Conservation (phyloP, 1,140 invertebrate species). For the Cydia strobilella region DNA sequence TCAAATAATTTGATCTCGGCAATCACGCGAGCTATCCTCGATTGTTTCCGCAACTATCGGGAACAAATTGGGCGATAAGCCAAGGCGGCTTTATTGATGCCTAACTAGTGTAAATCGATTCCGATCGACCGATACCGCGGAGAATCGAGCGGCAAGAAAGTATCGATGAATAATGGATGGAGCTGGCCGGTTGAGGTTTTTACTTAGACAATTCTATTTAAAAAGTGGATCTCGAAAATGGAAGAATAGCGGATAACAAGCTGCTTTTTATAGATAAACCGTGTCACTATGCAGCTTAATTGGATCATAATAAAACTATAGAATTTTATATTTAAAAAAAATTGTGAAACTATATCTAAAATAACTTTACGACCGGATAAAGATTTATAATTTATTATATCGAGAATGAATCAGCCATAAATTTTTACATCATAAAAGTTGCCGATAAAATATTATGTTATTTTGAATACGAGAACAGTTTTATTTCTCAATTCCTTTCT, state of each 20-base stretch:
- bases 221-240: slow-evolving; percentile 27
- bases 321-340: neutral
- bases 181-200: slow-evolving; percentile 33
- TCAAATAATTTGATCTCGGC: slow-evolving; percentile 28
- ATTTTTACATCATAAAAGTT: slow-evolving; percentile 49
- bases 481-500: slow-evolving; percentile 53
- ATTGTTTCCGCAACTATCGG: slow-evolving; percentile 43
- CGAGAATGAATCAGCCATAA: slow-evolving; percentile 47
- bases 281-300: neutral
- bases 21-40: slow-evolving; percentile 25
- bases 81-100: slow-evolving; percentile 43
- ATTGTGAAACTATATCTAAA: slow-evolving; percentile 28
- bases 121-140: slow-evolving; percentile 45
- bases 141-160: slow-evolving; percentile 52
- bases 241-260: slow-evolving; percentile 17
- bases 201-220: slow-evolving; percentile 36
- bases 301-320: slow-evolving; percentile 12
- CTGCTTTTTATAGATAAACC: neutral
- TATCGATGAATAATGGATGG: slow-evolving; percentile 50
- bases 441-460: slow-evolving; percentile 44
- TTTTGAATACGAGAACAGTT: slow-evolving; percentile 51
- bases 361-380: slow-evolving; percentile 40
- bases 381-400: slow-evolving; percentile 48
- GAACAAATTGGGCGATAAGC: slow-evolving; percentile 48
- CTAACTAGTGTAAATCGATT: slow-evolving; percentile 58